Base-by-base conservation (phyloP, 2,113 vertebrate species). In the Formicarius rufipectus region DNA sequence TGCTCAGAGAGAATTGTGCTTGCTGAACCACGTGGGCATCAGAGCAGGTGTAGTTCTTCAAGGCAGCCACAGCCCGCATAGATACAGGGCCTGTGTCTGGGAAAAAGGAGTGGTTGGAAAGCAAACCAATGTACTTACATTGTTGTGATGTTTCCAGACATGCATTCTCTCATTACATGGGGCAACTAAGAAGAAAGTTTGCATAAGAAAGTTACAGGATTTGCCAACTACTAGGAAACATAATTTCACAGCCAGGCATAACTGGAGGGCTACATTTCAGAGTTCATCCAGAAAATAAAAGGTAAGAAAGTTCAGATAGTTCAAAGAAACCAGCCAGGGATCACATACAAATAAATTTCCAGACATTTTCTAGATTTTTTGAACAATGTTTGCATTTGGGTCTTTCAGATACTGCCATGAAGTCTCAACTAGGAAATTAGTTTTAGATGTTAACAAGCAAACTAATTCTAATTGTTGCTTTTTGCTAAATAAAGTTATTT, bases 401-500 rank as follows among this genome's bases (percentile, higher is more conserved):
- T 53, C 58, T 90, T 76, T 56, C n/a, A 73, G 33, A 40, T 85
- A 73, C 2, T 60, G 47, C 59, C n/a, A 6, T 40, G 66, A 83
- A 79, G 31, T 66, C 44, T 88, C 67, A 77, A 50, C 13, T 67
- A 78, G 49, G 39, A 93, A 87, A 72, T 83, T 24, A 63, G 30
- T 76, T 55, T 74, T 78, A 37, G 33, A 82, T 82, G 35, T 89
- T 77, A 78, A 60, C 39, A 87, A 27, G n/a, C 25, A 53, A 83
- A 87, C 71, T 75, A 56, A 75, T 95, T 82, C 55, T 83, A 82
- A 91, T 68, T 7, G 42, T 8, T 60, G 47, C 21, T 22, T 60
- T 93, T 87, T 90, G 63, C n/a, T 88, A 58, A 87, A 76, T 53
- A 56, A 84, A 84, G 27, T 76, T n/a, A 52, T 83, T 90, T 79